Percentiles rank a stretch among this genome's conserved stretches.
Conservation (phyloP, 2,113 vertebrate genomes). For the Chloropsis cyanopogon region DNA sequence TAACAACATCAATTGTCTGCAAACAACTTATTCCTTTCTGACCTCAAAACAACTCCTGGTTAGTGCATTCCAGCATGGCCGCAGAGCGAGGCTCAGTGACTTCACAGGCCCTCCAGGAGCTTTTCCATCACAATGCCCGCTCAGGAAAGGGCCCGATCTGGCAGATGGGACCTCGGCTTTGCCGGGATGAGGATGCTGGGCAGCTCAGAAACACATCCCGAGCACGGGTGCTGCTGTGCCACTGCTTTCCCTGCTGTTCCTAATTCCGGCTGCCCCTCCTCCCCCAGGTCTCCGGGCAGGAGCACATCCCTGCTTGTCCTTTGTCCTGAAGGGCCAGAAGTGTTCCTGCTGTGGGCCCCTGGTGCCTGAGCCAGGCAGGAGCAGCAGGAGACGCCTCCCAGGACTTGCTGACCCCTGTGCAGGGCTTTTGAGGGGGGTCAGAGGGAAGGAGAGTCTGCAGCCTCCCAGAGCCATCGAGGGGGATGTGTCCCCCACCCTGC, state of each 20-base stretch:
- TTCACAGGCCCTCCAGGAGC: background rate
- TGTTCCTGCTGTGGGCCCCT: background rate
- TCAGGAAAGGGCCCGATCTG: background rate
- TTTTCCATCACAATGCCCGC: background rate
- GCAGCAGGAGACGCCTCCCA: background rate
- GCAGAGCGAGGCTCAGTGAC: constrained; percentile 18
- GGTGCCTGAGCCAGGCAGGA: fast-evolving
- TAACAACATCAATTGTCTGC: constrained; percentile 63
- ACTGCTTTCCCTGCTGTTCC: background rate
- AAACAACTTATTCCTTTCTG: constrained; percentile 61
- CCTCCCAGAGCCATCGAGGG: fast-evolving
- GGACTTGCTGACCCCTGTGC: background rate
- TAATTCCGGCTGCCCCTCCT: background rate
- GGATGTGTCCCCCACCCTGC: background rate
- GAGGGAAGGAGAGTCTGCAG: background rate
- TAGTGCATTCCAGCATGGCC: constrained; percentile 48
- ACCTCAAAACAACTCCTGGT: constrained; percentile 61
- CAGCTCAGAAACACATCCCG: fast-evolving
- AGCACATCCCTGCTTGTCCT: background rate
- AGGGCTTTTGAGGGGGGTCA: background rate
- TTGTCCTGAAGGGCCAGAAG: background rate
- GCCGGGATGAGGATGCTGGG: background rate
- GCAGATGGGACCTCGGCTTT: background rate
- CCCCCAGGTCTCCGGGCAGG: background rate
- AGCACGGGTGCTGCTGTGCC: background rate